A percentile compares a stretch with the other conserved stretches of the same genome.
Evolutionary conservation across 2,113 vertebrate genomes (phyloP).

Genomic region (Gadus macrocephalus): DNA sequence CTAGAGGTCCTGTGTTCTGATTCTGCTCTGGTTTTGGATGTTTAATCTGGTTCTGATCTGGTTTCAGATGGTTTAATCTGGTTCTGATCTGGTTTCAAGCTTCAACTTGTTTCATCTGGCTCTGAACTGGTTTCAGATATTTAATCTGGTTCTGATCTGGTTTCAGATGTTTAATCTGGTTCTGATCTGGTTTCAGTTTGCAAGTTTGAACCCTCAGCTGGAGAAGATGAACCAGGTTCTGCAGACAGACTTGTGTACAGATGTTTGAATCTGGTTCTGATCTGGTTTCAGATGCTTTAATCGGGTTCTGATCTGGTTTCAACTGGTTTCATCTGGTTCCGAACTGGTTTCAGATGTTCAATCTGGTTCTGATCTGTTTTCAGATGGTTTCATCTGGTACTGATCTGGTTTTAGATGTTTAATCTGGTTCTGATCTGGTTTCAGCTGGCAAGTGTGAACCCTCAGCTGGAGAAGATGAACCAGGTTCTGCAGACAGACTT

Average conservation of each 20-base stretch:
- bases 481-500: constrained; percentile 80
- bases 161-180: constrained; percentile 3
- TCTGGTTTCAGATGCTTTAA: no score
- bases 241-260: constrained; percentile 73
- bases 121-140: background rate
- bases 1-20: no score
- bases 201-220: constrained; percentile 72
- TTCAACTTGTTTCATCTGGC: background rate
- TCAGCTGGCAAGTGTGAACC: constrained; percentile 77
- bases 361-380: constrained; percentile 9
- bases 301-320: constrained; percentile 15
- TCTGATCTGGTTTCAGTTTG: constrained; percentile 70
- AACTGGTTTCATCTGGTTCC: constrained; percentile 66
- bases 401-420: constrained; percentile 4
- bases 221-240: constrained; percentile 75
- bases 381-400: constrained; percentile 68
- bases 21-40: no score
- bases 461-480: constrained; percentile 75
- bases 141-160: background rate
- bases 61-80: constrained; percentile 69
- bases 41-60: background rate
- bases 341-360: background rate
- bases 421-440: constrained; percentile 10
- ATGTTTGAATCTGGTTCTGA: no score
- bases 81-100: no score